phyloP scores from a whole-genome alignment of 2,113 vertebrate genomes.

The Anarhynchus alexandrinus region DNA sequence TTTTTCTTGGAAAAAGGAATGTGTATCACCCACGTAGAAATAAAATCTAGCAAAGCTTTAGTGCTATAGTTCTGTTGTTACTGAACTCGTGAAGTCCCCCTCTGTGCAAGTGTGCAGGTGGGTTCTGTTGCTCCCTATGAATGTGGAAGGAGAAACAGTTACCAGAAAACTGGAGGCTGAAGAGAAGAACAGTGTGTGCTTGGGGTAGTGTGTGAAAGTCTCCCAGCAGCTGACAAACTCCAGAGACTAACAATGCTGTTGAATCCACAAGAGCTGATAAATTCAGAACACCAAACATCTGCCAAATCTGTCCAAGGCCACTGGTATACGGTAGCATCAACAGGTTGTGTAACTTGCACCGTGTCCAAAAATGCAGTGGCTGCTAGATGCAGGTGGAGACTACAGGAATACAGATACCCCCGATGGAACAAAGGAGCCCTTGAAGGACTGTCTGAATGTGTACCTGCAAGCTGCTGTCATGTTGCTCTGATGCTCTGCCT shows the following conservation, averaged over 20 bases:
- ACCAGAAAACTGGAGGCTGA: background rate
- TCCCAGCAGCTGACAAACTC: background rate
- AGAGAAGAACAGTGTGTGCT: background rate
- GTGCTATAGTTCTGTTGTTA: background rate
- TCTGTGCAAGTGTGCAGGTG: rapidly evolving
- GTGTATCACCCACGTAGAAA: background rate
- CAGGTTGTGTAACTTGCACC: background rate
- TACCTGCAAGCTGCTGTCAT: background rate
- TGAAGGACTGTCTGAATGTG: background rate
- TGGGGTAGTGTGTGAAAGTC: background rate
- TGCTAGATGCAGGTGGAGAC: background rate
- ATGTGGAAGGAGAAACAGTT: background rate
- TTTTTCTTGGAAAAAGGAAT: background rate
- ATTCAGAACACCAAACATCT: background rate
- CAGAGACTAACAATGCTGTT: background rate
- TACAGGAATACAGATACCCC: background rate
- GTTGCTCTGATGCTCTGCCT: background rate
- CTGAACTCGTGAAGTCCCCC: background rate
- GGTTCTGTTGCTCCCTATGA: background rate
- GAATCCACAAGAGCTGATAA: background rate
- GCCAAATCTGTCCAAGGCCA: background rate
- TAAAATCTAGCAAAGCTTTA: background rate
- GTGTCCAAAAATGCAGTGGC: background rate
- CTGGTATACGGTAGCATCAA: background rate
- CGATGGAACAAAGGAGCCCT: background rate